Evolutionary conservation across 2,113 vertebrate species (phyloP).

Genomic region (Nipponia nippon): DNA sequence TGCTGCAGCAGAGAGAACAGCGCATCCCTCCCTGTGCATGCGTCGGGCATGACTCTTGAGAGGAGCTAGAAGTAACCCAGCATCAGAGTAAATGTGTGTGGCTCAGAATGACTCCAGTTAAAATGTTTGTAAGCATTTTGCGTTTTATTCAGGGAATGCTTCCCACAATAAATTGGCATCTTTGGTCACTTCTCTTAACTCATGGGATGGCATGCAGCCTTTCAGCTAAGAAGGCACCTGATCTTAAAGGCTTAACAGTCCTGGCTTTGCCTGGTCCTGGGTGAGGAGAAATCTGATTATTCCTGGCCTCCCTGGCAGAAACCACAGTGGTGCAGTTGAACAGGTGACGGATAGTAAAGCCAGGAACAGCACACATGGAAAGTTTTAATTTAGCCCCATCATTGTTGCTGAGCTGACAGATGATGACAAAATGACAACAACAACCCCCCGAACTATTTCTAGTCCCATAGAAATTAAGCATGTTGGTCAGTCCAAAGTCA

Average conservation of each 20-base stretch:
- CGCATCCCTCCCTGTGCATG: accelerated
- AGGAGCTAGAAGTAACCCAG: not conserved
- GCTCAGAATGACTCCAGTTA: not conserved
- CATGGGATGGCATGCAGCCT: not conserved
- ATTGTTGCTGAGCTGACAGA: not conserved
- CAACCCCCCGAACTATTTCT: not conserved
- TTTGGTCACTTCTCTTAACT: not conserved
- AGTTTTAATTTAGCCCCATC: not conserved
- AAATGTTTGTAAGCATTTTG: not conserved
- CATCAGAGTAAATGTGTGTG: accelerated
- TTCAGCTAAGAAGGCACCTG: not conserved
- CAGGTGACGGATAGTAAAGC: not conserved
- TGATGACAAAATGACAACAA: not conserved
- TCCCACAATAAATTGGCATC: not conserved
- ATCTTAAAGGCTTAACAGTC: not conserved
- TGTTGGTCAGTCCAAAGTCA: not conserved
- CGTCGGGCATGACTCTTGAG: not conserved
- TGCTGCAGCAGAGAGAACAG: not conserved
- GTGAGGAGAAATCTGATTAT: not conserved
- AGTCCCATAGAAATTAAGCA: not conserved
- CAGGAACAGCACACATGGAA: not conserved
- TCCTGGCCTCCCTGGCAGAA: not conserved
- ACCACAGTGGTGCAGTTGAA: not conserved
- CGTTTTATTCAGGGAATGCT: not conserved
- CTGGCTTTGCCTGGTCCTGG: not conserved